phyloP scores from a whole-genome alignment of 92 coral and sea anemone species.

The Pocillopora meandrina region DNA sequence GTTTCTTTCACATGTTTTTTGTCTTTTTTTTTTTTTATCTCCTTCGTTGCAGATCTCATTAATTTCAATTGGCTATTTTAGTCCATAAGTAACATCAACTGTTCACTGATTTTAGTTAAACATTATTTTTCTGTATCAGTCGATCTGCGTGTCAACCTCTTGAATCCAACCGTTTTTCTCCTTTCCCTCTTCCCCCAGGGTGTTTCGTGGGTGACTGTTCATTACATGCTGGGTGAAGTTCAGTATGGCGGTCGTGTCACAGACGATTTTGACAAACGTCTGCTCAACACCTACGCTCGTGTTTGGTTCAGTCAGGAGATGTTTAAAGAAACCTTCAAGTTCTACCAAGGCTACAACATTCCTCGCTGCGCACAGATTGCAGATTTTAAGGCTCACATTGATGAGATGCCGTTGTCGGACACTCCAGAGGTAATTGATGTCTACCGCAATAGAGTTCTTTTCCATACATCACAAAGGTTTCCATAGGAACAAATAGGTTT shows the following conservation, averaged over 20 bases:
- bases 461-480: too few relatives aligned
- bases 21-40: too few relatives aligned
- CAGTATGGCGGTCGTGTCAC: slow-evolving; percentile 99
- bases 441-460: too few relatives aligned
- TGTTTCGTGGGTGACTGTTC: slow-evolving; percentile 96
- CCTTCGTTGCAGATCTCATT: too few relatives aligned
- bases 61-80: too few relatives aligned
- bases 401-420: slow-evolving; percentile 95
- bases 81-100: too few relatives aligned
- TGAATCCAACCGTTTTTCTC: neutral
- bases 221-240: slow-evolving; percentile 99
- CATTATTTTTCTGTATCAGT: neutral
- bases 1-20: too few relatives aligned
- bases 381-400: slow-evolving; percentile 85
- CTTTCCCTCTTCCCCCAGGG: slow-evolving; percentile 65
- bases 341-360: slow-evolving; percentile 90
- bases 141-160: neutral
- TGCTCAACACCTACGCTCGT: slow-evolving; percentile 93
- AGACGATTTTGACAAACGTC: slow-evolving; percentile 96
- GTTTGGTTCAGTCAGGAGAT: slow-evolving; percentile 91
- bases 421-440: slow-evolving; percentile 81
- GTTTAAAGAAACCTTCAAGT: slow-evolving; percentile 94
- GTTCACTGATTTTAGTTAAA: neutral
- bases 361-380: slow-evolving; percentile 88
- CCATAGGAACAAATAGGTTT: too few relatives aligned